Percentiles rank a stretch among this genome's conserved stretches.
These are phyloP conservation scores for Tribolium castaneum DNA, from an alignment of 1,140 invertebrate species.

Conservation along the genomic window DNA sequence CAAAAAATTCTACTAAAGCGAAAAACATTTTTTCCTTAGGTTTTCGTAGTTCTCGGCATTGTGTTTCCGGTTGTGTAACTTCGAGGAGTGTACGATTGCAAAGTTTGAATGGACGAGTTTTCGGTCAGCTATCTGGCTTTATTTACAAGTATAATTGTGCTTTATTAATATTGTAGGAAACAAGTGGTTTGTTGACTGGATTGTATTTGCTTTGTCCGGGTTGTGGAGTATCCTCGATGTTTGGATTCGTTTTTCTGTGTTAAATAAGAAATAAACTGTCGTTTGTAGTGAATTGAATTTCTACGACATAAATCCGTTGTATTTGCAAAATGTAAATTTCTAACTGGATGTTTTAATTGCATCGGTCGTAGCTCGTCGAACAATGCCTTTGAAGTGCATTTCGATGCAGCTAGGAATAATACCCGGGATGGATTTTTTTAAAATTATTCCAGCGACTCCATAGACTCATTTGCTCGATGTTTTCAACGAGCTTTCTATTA, in stretches of 20 bases:
- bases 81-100: background rate
- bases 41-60: no score
- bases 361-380: background rate
- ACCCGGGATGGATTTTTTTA: conserved; percentile 1
- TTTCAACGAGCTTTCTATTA: conserved; percentile 14
- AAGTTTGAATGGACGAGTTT: conserved; percentile 14
- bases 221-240: background rate
- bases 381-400: conserved; percentile 25
- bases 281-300: background rate
- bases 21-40: no score
- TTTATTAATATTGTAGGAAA: conserved; percentile 16
- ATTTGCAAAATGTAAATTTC: conserved; percentile 2
- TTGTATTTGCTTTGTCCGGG: background rate
- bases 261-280: background rate
- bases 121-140: conserved; percentile 1
- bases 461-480: conserved; percentile 21
- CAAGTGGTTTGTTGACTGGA: conserved; percentile 7
- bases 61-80: no score
- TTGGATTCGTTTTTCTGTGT: background rate
- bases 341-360: conserved; percentile 9
- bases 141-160: conserved; percentile 32
- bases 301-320: background rate
- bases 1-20: no score
- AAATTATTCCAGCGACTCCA: conserved; percentile 9
- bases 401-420: background rate